Base-by-base conservation (phyloP, 1,140 invertebrate genomes). In the Trichonephila inaurata region DNA sequence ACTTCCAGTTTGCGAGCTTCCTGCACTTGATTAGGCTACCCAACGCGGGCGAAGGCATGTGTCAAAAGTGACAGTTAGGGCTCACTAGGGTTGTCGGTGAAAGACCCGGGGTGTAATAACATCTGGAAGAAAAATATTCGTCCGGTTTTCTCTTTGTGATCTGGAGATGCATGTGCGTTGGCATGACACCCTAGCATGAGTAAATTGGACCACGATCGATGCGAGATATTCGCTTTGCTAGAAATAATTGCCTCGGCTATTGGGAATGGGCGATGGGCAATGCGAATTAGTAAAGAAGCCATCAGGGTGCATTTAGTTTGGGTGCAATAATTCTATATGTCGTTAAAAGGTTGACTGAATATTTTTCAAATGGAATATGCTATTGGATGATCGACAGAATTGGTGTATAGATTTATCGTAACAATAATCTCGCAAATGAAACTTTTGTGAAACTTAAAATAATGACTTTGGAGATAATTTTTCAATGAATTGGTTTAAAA, bases 141-240 rank as follows among this genome's bases (percentile, higher is more conserved):
- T 87, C 61, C 61, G 85, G 24, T 87, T 87, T 64, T 40, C 61
- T 87, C 85, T 87, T 87, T 87, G 85, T 87, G 85, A 64, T 87
- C 28, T 12, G 24, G 85, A 64, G 85, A 87, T 64, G 60, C 51
- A 87, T 87, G 82, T 64, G 19, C 51, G 85, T 87, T 87, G 85
- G 85, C 85, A 87, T 87, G 85, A 87, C 61, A 87, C 61, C 28
- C n/a, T 24, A 28, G 61, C 28, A 24, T 24, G 85, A 33, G 19
- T 64, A 87, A 87, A 87, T 87, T 87, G 85, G 85, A n/a, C 19
- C 85, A 14, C 61, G 28, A 87, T 87, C 62, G 85, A 87, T 87
- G 64, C 60, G 61, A 2, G 10, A 19, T 18, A 64, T 6, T 62
- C 83, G 16, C 51, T 86, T 44, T 18, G 51, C 14, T 40, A 51